Conservation (phyloP, 92 coral and sea anemone genomes). For the Epizoanthus scotinus region DNA sequence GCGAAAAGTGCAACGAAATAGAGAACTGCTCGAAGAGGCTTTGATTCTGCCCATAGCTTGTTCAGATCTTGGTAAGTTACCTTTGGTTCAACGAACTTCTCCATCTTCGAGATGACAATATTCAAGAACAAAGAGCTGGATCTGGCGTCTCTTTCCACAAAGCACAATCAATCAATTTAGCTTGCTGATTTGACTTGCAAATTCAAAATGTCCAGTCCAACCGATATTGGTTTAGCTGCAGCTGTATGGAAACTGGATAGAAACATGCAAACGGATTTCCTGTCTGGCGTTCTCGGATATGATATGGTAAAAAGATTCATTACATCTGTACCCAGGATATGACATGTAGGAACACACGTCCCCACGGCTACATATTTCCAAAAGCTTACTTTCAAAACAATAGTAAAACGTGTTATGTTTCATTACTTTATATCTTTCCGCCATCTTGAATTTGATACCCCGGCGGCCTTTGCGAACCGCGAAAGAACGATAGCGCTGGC, state of each 20-base stretch:
- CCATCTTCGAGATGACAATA: slow-evolving; percentile 14
- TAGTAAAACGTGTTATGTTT: background rate
- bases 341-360: too few species aligned
- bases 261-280: background rate
- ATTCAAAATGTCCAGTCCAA: background rate
- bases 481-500: background rate
- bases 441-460: slow-evolving; percentile 15
- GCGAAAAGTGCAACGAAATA: slow-evolving; percentile 47
- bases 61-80: slow-evolving; percentile 21
- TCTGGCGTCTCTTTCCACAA: background rate
- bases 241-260: background rate
- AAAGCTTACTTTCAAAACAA: background rate
- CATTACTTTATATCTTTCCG: background rate
- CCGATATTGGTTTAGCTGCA: background rate
- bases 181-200: slow-evolving; percentile 33
- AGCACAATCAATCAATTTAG: background rate
- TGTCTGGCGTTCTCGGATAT: background rate
- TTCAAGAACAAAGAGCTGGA: slow-evolving; percentile 1
- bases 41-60: slow-evolving; percentile 41
- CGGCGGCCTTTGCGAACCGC: background rate
- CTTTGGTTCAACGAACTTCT: slow-evolving; percentile 9
- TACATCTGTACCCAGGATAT: background rate
- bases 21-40: slow-evolving; percentile 43
- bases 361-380: slow-evolving; percentile 14
- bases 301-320: background rate